Conservation (phyloP, 2,113 vertebrate species). For the Aspidoscelis tigris region DNA sequence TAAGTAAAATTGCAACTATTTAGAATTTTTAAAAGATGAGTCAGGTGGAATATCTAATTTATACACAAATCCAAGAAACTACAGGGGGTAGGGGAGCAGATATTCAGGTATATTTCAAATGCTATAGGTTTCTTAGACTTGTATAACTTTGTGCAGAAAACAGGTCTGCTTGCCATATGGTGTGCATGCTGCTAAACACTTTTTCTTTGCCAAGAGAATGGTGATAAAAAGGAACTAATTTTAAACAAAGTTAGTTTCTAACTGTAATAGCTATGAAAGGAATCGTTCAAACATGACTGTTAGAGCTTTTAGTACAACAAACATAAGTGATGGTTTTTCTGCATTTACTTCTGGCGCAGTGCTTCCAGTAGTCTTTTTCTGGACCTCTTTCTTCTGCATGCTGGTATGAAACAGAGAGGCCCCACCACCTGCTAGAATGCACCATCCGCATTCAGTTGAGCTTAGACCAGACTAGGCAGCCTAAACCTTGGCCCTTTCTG, state of each 20-base stretch:
- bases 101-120: conserved; percentile 20
- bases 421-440: too few relatives aligned
- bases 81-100: not conserved
- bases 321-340: not conserved
- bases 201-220: not conserved
- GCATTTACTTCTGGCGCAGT: too few relatives aligned
- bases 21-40: not conserved
- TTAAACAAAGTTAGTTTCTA: not conserved
- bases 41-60: not conserved
- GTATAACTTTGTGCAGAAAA: conserved; percentile 5
- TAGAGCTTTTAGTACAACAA: not conserved
- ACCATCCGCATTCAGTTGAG: too few relatives aligned
- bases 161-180: conserved; percentile 5
- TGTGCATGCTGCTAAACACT: not conserved
- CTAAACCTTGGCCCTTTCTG: too few relatives aligned
- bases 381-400: too few relatives aligned
- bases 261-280: not conserved
- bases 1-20: not conserved
- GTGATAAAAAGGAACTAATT: conserved; percentile 22
- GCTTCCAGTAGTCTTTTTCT: too few relatives aligned
- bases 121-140: not conserved
- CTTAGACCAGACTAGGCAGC: too few relatives aligned
- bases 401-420: too few relatives aligned
- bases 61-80: not conserved
- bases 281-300: conserved; percentile 2